Evolutionary conservation across 2,113 vertebrate genomes (phyloP).

Genomic region (Notechis scutatus): DNA sequence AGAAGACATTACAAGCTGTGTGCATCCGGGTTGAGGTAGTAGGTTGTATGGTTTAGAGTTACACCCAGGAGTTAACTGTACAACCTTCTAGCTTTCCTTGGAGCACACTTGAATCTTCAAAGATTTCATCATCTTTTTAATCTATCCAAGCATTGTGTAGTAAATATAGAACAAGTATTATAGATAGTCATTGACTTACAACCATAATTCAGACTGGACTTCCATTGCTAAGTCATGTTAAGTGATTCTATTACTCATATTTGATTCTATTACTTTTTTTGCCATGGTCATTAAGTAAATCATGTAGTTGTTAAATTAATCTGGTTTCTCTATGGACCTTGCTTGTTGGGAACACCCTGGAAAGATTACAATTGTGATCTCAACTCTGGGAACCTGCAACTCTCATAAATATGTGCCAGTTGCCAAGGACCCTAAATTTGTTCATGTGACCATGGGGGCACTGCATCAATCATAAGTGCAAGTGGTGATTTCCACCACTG

Average conservation of each 20-base stretch:
- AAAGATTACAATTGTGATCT: neutral
- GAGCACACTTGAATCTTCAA: slow-evolving; percentile 96
- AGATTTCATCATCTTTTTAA: slow-evolving; percentile 73
- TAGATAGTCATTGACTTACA: neutral
- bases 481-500: neutral
- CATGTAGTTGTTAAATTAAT: neutral
- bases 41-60: slow-evolving; percentile 99
- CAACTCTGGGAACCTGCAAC: neutral
- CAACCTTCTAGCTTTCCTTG: slow-evolving; percentile 99
- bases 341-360: neutral
- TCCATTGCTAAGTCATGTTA: neutral
- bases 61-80: slow-evolving; percentile 99
- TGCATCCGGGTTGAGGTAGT: slow-evolving; percentile 99
- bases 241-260: neutral
- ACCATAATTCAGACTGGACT: neutral
- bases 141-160: slow-evolving; percentile 67
- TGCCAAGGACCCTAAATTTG: neutral
- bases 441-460: neutral
- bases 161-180: slow-evolving; percentile 54
- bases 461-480: neutral
- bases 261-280: neutral
- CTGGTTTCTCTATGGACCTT: neutral
- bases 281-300: neutral
- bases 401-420: too few relatives aligned
- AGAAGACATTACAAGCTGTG: slow-evolving; percentile 81